These are phyloP conservation scores for Troglohyphantes excavatus DNA, from an alignment of 2,888 invertebrate genomes.

Conservation along the genomic window DNA sequence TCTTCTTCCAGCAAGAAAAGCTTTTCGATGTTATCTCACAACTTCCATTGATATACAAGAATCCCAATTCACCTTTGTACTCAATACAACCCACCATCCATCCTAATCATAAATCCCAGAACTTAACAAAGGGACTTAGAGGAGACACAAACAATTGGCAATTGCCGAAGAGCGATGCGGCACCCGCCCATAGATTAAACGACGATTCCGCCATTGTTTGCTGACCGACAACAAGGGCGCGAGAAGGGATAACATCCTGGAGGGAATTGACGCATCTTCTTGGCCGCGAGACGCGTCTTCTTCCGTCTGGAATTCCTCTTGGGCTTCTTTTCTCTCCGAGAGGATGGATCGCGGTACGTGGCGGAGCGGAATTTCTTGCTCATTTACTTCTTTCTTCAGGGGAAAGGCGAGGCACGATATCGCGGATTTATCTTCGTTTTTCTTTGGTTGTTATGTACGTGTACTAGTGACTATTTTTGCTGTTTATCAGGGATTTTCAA, in stretches of 20 bases:
- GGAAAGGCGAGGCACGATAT: no score
- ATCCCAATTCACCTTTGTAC: background rate
- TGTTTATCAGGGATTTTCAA: no score
- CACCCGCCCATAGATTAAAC: conserved; percentile 50
- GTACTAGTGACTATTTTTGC: no score
- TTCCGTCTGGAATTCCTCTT: conserved; percentile 30
- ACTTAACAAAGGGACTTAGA: background rate
- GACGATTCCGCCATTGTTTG: conserved; percentile 66
- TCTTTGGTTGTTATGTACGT: no score
- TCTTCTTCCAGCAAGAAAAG: no score
- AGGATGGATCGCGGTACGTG: conserved; percentile 54
- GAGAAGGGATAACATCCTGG: background rate
- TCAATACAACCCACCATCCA: background rate
- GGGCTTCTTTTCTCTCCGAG: conserved; percentile 27
- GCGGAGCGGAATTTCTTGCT: conserved; percentile 64
- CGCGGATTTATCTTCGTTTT: no score
- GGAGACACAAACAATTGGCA: background rate
- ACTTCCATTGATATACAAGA: background rate
- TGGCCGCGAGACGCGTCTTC: conserved; percentile 32
- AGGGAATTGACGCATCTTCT: conserved; percentile 23
- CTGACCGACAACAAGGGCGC: conserved; percentile 51
- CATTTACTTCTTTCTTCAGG: conserved; percentile 60
- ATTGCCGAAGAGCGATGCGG: background rate
- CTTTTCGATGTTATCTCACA: no score
- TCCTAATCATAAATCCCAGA: background rate